Evolutionary conservation across 2,113 vertebrate species (phyloP).

Genomic region (Emydura subglobosa): DNA sequence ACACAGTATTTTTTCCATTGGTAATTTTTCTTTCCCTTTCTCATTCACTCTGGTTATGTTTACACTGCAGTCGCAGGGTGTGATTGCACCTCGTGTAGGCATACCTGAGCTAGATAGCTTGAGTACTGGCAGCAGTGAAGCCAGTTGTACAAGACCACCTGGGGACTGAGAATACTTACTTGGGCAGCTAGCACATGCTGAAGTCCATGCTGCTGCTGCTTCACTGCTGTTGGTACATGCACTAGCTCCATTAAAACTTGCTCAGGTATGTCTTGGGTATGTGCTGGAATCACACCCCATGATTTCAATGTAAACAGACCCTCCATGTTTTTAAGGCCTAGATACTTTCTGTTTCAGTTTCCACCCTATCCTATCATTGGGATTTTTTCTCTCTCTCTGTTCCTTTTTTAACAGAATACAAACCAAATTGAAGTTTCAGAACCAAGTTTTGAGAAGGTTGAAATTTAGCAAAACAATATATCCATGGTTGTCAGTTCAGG

Average conservation of each 20-base stretch:
- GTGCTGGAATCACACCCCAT: neutral
- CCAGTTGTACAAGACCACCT: neutral
- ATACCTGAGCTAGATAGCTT: neutral
- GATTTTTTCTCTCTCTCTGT: neutral
- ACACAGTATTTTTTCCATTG: neutral
- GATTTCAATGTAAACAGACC: neutral
- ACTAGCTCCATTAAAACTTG: neutral
- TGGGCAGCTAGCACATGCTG: neutral
- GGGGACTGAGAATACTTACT: neutral
- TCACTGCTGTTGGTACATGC: neutral
- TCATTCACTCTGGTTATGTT: neutral
- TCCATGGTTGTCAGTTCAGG: neutral
- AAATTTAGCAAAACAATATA: neutral
- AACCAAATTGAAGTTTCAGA: neutral
- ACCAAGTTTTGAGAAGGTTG: neutral
- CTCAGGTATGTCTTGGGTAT: neutral
- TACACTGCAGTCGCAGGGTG: neutral
- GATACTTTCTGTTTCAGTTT: neutral
- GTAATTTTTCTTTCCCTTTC: neutral
- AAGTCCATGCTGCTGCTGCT: neutral
- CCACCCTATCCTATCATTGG: neutral
- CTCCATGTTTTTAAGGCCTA: neutral
- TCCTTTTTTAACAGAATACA: neutral
- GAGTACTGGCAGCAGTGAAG: neutral
- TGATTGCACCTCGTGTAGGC: neutral